phyloP scores from a whole-genome alignment of 1,140 invertebrate genomes.

The Cydia strobilella region DNA sequence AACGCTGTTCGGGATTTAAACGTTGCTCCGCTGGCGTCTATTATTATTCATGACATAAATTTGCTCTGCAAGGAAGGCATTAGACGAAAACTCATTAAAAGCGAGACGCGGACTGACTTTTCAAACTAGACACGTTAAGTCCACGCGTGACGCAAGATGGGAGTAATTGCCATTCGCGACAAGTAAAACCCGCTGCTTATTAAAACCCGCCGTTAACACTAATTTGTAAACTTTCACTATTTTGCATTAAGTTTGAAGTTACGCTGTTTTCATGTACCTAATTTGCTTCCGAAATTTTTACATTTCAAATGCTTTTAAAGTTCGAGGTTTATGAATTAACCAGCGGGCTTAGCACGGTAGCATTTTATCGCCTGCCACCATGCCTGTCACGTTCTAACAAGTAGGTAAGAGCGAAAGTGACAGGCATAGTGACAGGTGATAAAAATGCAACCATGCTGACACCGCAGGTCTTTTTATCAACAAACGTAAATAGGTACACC shows the following conservation, averaged over 20 bases:
- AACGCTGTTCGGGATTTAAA: constrained; percentile 71
- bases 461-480: no score
- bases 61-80: constrained; percentile 73
- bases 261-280: constrained; percentile 33
- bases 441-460: no score
- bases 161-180: constrained; percentile 70
- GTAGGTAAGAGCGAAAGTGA: no score
- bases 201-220: constrained; percentile 61
- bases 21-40: constrained; percentile 61
- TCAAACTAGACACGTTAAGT: constrained; percentile 78
- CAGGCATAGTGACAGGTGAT: no score
- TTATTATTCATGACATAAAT: constrained; percentile 80
- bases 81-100: constrained; percentile 79
- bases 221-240: constrained; percentile 57
- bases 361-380: no score
- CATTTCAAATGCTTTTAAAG: constrained; percentile 6
- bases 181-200: constrained; percentile 60
- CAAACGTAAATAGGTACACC: no score
- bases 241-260: constrained; percentile 16
- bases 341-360: no score
- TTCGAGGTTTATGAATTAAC: no score
- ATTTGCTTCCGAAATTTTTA: constrained; percentile 35
- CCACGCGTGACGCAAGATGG: constrained; percentile 70
- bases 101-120: constrained; percentile 74
- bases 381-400: no score